Base-by-base conservation (phyloP, 2,797 vertebrate species). In the Lepidocolaptes lacrymiger region DNA sequence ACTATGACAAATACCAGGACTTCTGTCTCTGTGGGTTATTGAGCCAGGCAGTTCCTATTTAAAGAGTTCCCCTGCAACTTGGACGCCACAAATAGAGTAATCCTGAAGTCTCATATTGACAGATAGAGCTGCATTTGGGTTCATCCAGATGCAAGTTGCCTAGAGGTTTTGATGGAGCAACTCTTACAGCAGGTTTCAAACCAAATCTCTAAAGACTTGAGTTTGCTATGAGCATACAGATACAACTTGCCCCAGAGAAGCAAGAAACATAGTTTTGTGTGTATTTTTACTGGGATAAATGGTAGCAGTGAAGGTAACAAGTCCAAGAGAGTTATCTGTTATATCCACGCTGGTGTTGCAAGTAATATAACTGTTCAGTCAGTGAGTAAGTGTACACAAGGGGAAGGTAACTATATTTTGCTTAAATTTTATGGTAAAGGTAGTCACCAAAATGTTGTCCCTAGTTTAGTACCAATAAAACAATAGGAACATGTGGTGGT, bases 31-130 rank as follows among this genome's bases (percentile, higher is more conserved):
- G 7, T 39, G 44, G 46, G 32, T 79, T 92, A 77, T 77, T 83
- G 83, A 89, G 80, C 64, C 64, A 94, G 72, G 88, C 93, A 95
- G 74, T 39, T 96, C 10, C 8, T 67, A 56, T 11, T 74, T 72
- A 44, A 54, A 55, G n/a, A 37, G 39, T n/a, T 81, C 18, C 62
- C 71, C 71, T 39, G 26, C 39, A 90, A 66, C 21, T 19, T 69
- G 92, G 90, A 91, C 52, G 34, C 39, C 66, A 90, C 15, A 76
- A n/a, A 61, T 46, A 75, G 89, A 89, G 75, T 13, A 72, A 88
- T 88, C 78, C 61, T 67, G 64, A 85, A 92, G 80, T 75, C 71
- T 59, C 81, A 22, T 44, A 28, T 24, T 93, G 90, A 84, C 86
- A 92, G 68, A 64, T 20, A 51, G 58, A 95, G 11, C 62, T 71